Conservation (phyloP, 2,797 vertebrate species). For the Australoheros facetus region DNA sequence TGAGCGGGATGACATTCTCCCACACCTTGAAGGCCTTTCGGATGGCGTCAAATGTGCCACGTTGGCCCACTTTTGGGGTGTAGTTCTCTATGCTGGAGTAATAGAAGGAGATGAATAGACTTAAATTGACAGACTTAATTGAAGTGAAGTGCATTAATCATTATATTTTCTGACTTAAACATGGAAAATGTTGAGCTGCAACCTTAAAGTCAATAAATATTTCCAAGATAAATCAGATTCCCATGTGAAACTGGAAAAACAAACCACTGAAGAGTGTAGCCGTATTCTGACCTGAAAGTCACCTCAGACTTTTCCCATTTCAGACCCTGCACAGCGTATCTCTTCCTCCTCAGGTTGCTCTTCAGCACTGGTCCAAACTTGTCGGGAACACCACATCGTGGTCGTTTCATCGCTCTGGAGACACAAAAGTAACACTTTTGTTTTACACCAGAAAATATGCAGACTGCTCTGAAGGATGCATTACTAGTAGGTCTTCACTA, state of each 20-base stretch:
- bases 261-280: neutral
- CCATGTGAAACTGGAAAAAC: too few species aligned
- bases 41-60: slow-evolving; percentile 85
- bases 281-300: slow-evolving; percentile 86
- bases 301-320: slow-evolving; percentile 91
- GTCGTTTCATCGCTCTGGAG: slow-evolving; percentile 87
- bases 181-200: neutral
- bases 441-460: slow-evolving; percentile 6
- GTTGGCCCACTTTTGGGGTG: slow-evolving; percentile 90
- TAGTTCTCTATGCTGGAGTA: slow-evolving; percentile 90
- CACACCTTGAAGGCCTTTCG: slow-evolving; percentile 89
- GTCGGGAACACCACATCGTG: slow-evolving; percentile 92
- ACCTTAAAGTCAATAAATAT: neutral
- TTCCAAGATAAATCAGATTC: neutral
- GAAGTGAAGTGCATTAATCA: neutral
- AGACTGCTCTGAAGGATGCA: neutral
- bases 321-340: slow-evolving; percentile 90
- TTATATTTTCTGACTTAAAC: neutral
- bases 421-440: neutral
- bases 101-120: neutral
- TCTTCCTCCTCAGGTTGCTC: slow-evolving; percentile 89
- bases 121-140: neutral
- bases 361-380: slow-evolving; percentile 91
- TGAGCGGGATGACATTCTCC: slow-evolving; percentile 85
- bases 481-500: neutral